Conservation (phyloP, 2,113 vertebrate genomes). For the Corythoichthys intestinalis region DNA sequence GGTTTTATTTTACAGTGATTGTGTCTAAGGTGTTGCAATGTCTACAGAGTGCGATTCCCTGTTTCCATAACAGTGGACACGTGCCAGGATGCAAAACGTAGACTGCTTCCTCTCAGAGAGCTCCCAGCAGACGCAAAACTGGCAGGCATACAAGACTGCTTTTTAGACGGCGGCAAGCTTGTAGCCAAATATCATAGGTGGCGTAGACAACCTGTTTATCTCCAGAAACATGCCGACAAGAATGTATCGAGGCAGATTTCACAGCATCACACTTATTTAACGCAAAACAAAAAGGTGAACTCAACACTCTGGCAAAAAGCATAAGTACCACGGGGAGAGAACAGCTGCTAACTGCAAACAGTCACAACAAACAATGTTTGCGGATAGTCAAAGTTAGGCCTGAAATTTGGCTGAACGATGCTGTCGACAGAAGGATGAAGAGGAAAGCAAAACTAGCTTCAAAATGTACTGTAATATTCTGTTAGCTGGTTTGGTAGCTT, state of each 20-base stretch:
- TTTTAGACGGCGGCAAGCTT: conserved; percentile 5
- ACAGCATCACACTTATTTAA: conserved; percentile 22
- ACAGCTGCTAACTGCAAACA: conserved; percentile 18
- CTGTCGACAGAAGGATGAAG: not conserved
- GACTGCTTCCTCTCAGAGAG: conserved; percentile 24
- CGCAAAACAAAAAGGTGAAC: conserved; percentile 16
- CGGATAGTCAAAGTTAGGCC: not conserved
- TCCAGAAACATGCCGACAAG: conserved; percentile 19
- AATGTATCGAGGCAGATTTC: conserved; percentile 16
- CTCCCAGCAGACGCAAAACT: conserved; percentile 36
- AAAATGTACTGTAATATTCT: not conserved
- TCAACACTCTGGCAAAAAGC: conserved; percentile 22
- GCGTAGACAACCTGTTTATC: conserved; percentile 30
- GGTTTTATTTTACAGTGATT: not conserved
- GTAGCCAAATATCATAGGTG: conserved; percentile 20
- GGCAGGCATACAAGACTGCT: conserved; percentile 24
- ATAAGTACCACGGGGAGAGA: conserved; percentile 7
- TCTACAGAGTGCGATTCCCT: conserved; percentile 10
- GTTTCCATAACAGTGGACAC: conserved; percentile 24
- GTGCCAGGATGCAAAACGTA: conserved; percentile 29
- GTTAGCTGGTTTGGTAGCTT: not conserved
- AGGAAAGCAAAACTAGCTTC: not conserved
- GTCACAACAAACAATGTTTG: conserved; percentile 3
- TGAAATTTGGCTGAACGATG: not conserved
- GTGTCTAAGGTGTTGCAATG: conserved; percentile 1